Evolutionary conservation across 2,888 invertebrate species (phyloP).

Genomic region (Athetis lepigone): DNA sequence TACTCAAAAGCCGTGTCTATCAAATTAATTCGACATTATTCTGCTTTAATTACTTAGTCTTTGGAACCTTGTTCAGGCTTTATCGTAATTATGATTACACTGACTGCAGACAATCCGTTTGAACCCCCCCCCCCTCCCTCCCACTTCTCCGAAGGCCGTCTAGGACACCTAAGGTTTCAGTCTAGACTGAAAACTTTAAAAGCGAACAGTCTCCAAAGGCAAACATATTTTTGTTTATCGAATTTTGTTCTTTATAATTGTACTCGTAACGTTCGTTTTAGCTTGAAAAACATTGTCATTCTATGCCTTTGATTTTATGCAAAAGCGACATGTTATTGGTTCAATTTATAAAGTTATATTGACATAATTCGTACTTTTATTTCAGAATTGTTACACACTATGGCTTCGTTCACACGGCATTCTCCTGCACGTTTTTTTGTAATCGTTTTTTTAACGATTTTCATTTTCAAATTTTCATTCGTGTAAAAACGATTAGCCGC

Average conservation of each 20-base stretch:
- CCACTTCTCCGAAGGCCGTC: slow-evolving; percentile 62
- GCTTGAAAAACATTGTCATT: slow-evolving; percentile 1
- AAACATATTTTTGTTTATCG: slow-evolving; percentile 31
- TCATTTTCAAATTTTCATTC: too few relatives aligned
- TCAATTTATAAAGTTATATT: background rate
- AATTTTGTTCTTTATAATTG: slow-evolving; percentile 36
- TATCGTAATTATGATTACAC: slow-evolving; percentile 55
- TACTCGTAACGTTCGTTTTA: slow-evolving; percentile 11
- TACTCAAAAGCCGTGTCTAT: slow-evolving; percentile 32
- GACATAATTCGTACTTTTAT: background rate
- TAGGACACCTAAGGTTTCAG: slow-evolving; percentile 54
- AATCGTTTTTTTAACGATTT: too few relatives aligned
- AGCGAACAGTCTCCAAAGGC: slow-evolving; percentile 1
- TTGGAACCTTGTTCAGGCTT: slow-evolving; percentile 20
- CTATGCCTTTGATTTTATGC: slow-evolving; percentile 2
- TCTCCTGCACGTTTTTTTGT: too few relatives aligned
- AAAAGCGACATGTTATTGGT: slow-evolving; percentile 10
- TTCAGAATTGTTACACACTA: background rate
- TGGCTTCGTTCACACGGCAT: too few relatives aligned
- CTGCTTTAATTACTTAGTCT: slow-evolving; percentile 53
- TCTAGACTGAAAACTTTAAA: slow-evolving; percentile 41
- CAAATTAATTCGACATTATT: slow-evolving; percentile 46
- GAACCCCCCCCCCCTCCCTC: slow-evolving; percentile 10
- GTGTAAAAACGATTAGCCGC: too few relatives aligned
- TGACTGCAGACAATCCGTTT: slow-evolving; percentile 55